Evolutionary conservation across 2,113 vertebrate genomes (phyloP), one percentile per base, ranked within the genome.

Genomic region (Anhinga rufa): DNA sequence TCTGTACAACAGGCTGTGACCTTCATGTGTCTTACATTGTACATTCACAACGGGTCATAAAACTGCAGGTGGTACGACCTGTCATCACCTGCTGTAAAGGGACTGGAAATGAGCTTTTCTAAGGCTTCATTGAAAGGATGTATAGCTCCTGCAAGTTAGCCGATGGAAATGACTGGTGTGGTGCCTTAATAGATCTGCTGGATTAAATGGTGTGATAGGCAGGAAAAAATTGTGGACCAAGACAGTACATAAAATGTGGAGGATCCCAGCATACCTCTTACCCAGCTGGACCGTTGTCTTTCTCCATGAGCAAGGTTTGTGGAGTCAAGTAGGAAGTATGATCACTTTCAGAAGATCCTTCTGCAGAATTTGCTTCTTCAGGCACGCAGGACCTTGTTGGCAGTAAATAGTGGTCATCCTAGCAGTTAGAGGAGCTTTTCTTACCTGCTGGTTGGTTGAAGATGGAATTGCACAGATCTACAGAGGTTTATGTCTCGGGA

Each of bases 241-340:
- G 58, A 44, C 17, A 44, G 19, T 10, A 4, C 15, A 21, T 61
- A 51, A 85, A 74, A 72, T 0, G 1, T 55, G 38, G 38, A 65
- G 40, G 21, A 90, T 69, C 31, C 34, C 55, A 80, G 28, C 7
- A 2, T 34, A 24, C 31, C 5, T 2, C 0, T 51, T 82, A 44
- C 31, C 18, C 55, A 48, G 0, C 10, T 44, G 58, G 21, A 34
- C 12, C 19, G 0, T 51, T 1, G 1, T 29, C 38, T 24, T 77
- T 54, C 28, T 81, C 15, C 7, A 1, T 7, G 9, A 78, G 32
- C 14, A 25, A 28, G 48, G 34, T 60, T 66, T 60, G 70, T 6
- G 5, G 12, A 69, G 18, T 62, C 34, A 46, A 61, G 34, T 82
- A 64, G 52, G 34, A 81, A 38, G 54, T 28, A 42, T 26, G 36